Conservation (phyloP, 2,888 invertebrate genomes). For the Zygogramma bicolorata region DNA sequence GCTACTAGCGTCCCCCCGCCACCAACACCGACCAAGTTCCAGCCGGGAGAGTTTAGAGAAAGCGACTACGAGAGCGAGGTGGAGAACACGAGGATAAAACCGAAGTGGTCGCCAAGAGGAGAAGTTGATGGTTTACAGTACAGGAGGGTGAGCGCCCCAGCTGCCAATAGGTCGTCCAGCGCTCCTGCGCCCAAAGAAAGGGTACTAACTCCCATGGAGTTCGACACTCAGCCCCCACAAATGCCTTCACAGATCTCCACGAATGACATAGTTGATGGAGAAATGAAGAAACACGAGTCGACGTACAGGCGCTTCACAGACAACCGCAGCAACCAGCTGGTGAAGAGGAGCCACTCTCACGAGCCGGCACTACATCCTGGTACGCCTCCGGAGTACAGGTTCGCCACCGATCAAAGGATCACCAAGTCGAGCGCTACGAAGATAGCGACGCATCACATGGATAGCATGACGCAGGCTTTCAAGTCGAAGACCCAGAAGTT, state of each 20-base stretch:
- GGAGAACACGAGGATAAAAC: constrained; percentile 72
- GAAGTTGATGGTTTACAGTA: constrained; percentile 72
- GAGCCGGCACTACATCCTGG: constrained; percentile 68
- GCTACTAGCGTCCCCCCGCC: constrained; percentile 67
- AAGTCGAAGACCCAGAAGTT: constrained; percentile 78
- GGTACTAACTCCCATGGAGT: constrained; percentile 74
- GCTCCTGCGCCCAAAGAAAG: constrained; percentile 67
- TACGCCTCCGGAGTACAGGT: constrained; percentile 73
- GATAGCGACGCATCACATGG: constrained; percentile 74
- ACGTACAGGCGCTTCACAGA: constrained; percentile 56
- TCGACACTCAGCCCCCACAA: constrained; percentile 70
- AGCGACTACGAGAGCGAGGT: constrained; percentile 80
- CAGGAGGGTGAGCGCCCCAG: constrained; percentile 73
- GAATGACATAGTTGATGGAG: constrained; percentile 47
- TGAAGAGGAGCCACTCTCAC: constrained; percentile 55
- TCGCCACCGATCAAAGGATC: constrained; percentile 65
- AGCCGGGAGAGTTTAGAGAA: constrained; percentile 75
- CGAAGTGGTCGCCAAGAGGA: constrained; percentile 75
- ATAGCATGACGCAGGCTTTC: constrained; percentile 76
- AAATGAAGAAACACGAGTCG: constrained; percentile 45
- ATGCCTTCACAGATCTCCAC: constrained; percentile 60
- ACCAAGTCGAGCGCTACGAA: constrained; percentile 66
- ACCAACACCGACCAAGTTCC: constrained; percentile 75
- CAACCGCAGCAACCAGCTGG: constrained; percentile 55
- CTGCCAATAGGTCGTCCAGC: constrained; percentile 67